phyloP scores from a whole-genome alignment of 2,797 vertebrate genomes.

The Tokudaia muenninki region DNA sequence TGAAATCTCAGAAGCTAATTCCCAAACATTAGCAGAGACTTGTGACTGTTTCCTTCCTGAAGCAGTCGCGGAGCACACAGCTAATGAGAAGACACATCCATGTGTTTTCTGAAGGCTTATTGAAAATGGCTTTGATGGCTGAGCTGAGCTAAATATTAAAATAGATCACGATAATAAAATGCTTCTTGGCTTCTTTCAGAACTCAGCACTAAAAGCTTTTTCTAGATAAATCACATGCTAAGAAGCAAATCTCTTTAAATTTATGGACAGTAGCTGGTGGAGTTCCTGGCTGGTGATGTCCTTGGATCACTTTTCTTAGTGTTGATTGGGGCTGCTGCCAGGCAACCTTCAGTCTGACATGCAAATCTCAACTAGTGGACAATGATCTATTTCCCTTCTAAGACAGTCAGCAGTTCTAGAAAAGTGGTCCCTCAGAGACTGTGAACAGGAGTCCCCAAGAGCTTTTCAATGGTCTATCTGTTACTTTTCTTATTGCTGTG shows the following conservation, averaged over 20 bases:
- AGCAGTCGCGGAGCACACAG: background rate
- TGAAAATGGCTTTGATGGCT: conserved; percentile 48
- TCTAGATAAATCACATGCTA: conserved; percentile 58
- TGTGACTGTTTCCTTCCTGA: conserved; percentile 25
- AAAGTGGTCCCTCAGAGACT: background rate
- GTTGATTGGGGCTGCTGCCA: background rate
- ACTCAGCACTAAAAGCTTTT: conserved; percentile 63
- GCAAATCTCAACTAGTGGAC: conserved; percentile 12
- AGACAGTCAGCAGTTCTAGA: background rate
- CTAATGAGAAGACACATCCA: conserved; percentile 43
- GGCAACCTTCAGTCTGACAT: background rate
- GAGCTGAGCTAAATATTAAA: conserved; percentile 31
- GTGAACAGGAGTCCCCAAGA: background rate
- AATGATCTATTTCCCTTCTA: conserved; percentile 25
- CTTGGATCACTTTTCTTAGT: background rate
- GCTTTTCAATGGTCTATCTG: background rate
- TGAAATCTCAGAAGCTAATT: conserved; percentile 29
- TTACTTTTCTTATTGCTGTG: background rate
- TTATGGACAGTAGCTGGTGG: background rate
- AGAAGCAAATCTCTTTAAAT: conserved; percentile 45
- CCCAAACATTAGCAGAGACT: conserved; percentile 4
- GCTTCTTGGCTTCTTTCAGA: conserved; percentile 60
- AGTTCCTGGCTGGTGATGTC: background rate
- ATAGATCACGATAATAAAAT: conserved; percentile 51
- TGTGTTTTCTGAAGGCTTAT: conserved; percentile 42